These are phyloP conservation scores for Sinosuthora webbiana DNA, from an alignment of 2,113 vertebrate species.

Conservation along the genomic window DNA sequence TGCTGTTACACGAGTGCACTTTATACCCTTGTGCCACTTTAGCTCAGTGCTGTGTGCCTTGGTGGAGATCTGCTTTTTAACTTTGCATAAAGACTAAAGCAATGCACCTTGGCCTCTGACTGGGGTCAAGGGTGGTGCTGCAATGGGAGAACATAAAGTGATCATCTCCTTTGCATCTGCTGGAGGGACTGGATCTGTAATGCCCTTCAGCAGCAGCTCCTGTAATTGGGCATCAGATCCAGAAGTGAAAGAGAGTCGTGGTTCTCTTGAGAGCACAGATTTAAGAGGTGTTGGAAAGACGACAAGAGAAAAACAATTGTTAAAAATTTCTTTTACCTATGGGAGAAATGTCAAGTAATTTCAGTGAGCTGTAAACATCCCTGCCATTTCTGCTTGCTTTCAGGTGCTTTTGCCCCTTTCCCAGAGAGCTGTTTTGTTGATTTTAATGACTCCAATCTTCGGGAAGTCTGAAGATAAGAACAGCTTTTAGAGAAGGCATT, in stretches of 20 bases:
- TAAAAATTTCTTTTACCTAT: slow-evolving; percentile 6
- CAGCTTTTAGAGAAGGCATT: neutral
- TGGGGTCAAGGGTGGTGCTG: neutral
- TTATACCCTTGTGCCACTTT: neutral
- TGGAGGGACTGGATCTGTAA: neutral
- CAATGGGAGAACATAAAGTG: rapidly evolving
- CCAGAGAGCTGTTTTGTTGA: neutral
- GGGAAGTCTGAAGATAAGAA: neutral
- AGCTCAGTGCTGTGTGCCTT: neutral
- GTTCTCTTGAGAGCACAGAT: neutral
- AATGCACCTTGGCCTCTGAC: neutral
- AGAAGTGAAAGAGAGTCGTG: neutral
- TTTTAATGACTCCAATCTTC: neutral
- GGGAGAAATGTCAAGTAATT: slow-evolving; percentile 16
- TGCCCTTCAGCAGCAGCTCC: neutral
- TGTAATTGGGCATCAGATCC: neutral
- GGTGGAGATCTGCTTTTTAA: neutral
- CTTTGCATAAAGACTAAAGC: neutral
- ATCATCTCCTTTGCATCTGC: neutral
- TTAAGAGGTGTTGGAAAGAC: neutral
- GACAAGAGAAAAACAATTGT: slow-evolving; percentile 16
- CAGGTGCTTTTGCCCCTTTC: neutral
- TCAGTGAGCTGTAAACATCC: neutral
- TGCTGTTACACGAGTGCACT: neutral
- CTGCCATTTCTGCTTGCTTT: neutral